phyloP scores from a whole-genome alignment of 2,888 invertebrate species.

The Acronicta alni region DNA sequence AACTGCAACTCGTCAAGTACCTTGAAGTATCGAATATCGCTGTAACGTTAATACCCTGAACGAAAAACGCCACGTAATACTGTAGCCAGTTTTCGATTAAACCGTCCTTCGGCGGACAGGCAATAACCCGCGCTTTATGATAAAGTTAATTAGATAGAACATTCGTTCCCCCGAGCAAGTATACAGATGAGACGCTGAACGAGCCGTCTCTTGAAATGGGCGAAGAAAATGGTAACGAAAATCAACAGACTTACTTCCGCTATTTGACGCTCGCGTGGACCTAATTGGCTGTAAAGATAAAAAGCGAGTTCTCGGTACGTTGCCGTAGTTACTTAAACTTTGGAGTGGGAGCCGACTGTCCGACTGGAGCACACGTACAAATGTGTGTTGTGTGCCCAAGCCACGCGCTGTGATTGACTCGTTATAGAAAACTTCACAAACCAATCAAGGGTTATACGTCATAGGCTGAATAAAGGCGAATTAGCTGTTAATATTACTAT shows the following conservation, averaged over 20 bases:
- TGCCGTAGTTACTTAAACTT: slow-evolving; percentile 28
- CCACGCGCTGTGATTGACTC: not conserved
- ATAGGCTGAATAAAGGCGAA: too few species aligned
- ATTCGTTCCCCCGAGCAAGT: slow-evolving; percentile 84
- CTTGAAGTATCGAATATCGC: slow-evolving; percentile 19
- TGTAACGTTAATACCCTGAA: slow-evolving; percentile 46
- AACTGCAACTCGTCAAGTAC: slow-evolving; percentile 1
- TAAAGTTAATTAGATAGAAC: slow-evolving; percentile 87
- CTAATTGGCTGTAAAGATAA: slow-evolving; percentile 44
- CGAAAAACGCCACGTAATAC: slow-evolving; percentile 64
- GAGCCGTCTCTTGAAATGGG: slow-evolving; percentile 64
- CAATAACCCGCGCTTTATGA: slow-evolving; percentile 85
- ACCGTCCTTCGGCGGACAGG: slow-evolving; percentile 74
- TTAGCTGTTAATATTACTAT: too few species aligned
- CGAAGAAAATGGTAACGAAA: slow-evolving; percentile 68
- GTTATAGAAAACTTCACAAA: not conserved
- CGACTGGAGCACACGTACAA: not conserved
- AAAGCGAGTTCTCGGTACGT: slow-evolving; percentile 14
- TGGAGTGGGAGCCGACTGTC: slow-evolving; percentile 8
- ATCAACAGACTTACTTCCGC: slow-evolving; percentile 63
- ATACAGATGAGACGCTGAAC: slow-evolving; percentile 76
- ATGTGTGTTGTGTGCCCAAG: too few species aligned
- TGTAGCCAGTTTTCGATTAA: slow-evolving; percentile 77
- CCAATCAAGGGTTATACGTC: too few species aligned
- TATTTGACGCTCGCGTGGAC: slow-evolving; percentile 45